Conservation (phyloP, 2,888 invertebrate genomes). For the Fragum whitleyi region DNA sequence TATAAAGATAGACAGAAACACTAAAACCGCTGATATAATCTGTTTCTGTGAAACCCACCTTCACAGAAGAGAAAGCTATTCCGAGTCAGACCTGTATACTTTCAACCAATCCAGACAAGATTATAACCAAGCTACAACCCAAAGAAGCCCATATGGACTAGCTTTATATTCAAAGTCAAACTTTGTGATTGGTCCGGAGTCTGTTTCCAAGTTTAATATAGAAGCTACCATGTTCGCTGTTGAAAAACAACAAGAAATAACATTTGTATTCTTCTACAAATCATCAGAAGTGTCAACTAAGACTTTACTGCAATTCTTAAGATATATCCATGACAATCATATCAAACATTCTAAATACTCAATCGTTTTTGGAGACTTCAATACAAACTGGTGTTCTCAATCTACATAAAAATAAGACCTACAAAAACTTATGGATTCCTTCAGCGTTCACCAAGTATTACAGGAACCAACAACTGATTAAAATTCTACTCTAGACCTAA, state of each 20-base stretch:
- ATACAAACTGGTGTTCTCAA: constrained; percentile 30
- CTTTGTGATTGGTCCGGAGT: constrained; percentile 27
- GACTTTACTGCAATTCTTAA: constrained; percentile 18
- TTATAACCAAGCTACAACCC: constrained; percentile 18
- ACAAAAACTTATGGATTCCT: constrained; percentile 10
- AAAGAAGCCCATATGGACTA: constrained; percentile 37
- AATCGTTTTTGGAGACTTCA: constrained; percentile 42
- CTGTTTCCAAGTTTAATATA: constrained; percentile 7
- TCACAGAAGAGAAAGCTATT: constrained; percentile 3
- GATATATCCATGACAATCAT: constrained; percentile 18
- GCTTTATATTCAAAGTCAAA: constrained; percentile 29
- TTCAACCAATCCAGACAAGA: constrained; percentile 34
- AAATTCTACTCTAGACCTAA: constrained; percentile 38
- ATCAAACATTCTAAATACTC: constrained; percentile 16
- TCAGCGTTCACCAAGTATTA: constrained; percentile 27
- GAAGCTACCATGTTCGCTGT: constrained; percentile 29
- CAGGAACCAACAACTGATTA: constrained; percentile 39
- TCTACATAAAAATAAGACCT: constrained; percentile 4
- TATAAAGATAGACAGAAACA: constrained; percentile 28
- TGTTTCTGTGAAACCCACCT: constrained; percentile 41
- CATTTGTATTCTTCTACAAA: constrained; percentile 38
- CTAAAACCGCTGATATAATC: constrained; percentile 26
- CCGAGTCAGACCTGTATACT: constrained; percentile 5
- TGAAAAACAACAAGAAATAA: neutral
- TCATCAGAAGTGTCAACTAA: constrained; percentile 30